Evolutionary conservation across 2,113 vertebrate genomes (phyloP).

Genomic region (Hoplias malabaricus): DNA sequence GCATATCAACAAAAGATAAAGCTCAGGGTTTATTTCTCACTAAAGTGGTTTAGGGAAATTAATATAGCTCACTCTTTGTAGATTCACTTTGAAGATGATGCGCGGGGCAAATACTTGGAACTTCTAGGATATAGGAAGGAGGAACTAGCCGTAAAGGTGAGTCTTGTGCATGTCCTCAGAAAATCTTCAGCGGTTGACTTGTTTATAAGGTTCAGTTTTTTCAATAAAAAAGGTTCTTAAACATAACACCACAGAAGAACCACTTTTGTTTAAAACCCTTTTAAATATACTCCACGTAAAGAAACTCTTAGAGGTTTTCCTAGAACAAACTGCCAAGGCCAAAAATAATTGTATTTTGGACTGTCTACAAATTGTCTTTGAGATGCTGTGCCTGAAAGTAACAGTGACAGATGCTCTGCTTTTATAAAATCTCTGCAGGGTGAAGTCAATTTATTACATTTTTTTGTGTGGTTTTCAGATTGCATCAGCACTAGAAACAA

Average conservation of each 20-base stretch:
- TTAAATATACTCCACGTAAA: too few relatives aligned
- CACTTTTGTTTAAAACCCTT: too few relatives aligned
- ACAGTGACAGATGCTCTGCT: too few relatives aligned
- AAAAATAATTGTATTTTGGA: too few relatives aligned
- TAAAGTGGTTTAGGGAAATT: background rate
- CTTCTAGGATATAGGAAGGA: constrained; percentile 92
- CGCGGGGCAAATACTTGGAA: constrained; percentile 87
- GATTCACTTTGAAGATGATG: constrained; percentile 92
- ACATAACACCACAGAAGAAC: too few relatives aligned
- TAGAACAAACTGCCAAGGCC: too few relatives aligned
- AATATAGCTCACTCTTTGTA: constrained; percentile 56
- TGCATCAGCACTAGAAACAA: constrained; percentile 76
- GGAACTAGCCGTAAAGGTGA: constrained; percentile 88
- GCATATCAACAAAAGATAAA: background rate
- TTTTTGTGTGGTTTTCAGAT: constrained; percentile 71
- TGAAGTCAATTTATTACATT: too few relatives aligned
- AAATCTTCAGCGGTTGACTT: background rate
- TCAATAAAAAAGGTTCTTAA: too few relatives aligned
- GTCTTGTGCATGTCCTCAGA: background rate
- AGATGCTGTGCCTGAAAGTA: too few relatives aligned
- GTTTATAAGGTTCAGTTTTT: background rate
- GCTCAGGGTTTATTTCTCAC: background rate
- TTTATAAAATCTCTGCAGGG: too few relatives aligned
- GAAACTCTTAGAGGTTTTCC: too few relatives aligned
- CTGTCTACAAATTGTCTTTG: too few relatives aligned